Evolutionary conservation across 2,888 invertebrate species (phyloP).

Genomic region (Aspidapion aeneum): DNA sequence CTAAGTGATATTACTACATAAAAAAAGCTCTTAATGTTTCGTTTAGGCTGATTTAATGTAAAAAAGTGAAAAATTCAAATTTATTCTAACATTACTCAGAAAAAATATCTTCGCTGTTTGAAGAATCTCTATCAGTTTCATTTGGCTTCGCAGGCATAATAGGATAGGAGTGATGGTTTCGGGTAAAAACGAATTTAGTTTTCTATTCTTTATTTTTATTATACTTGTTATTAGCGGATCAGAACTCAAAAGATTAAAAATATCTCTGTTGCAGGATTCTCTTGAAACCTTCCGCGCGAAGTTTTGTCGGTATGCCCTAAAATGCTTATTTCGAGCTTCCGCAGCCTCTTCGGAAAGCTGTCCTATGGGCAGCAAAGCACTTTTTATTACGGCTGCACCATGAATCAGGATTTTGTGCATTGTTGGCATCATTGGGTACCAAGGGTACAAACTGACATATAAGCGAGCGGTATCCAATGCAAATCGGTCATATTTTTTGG

Average conservation of each 20-base stretch:
- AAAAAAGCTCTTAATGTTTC: too few species aligned
- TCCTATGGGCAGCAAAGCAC: conserved; percentile 1
- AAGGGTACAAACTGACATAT: conserved; percentile 5
- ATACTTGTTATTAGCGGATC: conserved; percentile 1
- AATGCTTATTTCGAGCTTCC: conserved; percentile 4
- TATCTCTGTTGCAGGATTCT: conserved; percentile 1
- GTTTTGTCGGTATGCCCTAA: conserved; percentile 1
- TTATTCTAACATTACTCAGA: too few species aligned
- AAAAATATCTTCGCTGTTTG: too few species aligned
- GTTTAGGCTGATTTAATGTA: too few species aligned
- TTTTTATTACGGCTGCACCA: neutral
- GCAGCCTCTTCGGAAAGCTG: neutral
- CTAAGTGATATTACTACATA: too few species aligned
- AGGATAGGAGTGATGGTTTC: too few species aligned
- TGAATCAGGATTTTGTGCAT: conserved; percentile 11
- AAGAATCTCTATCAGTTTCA: too few species aligned
- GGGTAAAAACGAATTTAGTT: too few species aligned
- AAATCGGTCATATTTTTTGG: neutral
- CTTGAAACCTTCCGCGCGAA: neutral
- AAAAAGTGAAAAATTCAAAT: too few species aligned
- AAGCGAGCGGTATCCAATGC: conserved; percentile 4
- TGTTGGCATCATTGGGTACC: conserved; percentile 12
- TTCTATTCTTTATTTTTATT: neutral
- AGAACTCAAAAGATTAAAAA: neutral
- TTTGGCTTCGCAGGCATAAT: too few species aligned